Evolutionary conservation across 2,888 invertebrate genomes (phyloP).

Genomic region (Cantharis rufa): DNA sequence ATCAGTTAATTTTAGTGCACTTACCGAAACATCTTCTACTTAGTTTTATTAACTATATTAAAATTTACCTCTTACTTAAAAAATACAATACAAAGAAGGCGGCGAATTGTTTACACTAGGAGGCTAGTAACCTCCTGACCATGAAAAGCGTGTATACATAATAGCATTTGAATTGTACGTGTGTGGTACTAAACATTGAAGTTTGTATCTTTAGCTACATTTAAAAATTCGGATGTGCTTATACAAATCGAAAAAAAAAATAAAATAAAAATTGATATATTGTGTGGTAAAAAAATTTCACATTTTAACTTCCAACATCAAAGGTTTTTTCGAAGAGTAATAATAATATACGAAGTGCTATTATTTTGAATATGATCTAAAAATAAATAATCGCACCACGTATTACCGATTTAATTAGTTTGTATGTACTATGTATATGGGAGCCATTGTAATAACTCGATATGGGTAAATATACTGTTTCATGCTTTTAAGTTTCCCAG

Average conservation of each 20-base stretch:
- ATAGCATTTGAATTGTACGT: not conserved
- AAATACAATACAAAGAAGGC: not conserved
- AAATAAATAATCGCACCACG: not conserved
- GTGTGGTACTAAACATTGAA: not conserved
- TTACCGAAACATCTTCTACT: slow-evolving; percentile 21
- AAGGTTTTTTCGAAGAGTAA: not conserved
- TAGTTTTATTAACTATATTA: not conserved
- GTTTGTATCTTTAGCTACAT: not conserved
- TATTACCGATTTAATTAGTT: not conserved
- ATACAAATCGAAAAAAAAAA: not conserved
- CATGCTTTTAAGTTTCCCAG: slow-evolving; percentile 21
- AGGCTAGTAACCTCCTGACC: slow-evolving; percentile 1
- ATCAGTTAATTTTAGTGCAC: slow-evolving; percentile 27
- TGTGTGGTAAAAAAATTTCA: not conserved
- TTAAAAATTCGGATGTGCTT: not conserved
- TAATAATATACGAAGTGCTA: not conserved
- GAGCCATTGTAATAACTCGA: slow-evolving; percentile 15
- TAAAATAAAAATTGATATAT: not conserved
- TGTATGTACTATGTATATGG: not conserved
- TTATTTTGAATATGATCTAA: not conserved
- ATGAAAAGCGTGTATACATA: not conserved
- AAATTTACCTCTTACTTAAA: not conserved
- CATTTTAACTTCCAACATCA: not conserved
- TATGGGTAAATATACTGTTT: slow-evolving; percentile 16
- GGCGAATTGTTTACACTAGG: slow-evolving; percentile 1